A percentile compares a stretch with the other conserved stretches of the same genome.
phyloP scores from a whole-genome alignment of 2,888 invertebrate genomes.

The Zeuzera pyrina region DNA sequence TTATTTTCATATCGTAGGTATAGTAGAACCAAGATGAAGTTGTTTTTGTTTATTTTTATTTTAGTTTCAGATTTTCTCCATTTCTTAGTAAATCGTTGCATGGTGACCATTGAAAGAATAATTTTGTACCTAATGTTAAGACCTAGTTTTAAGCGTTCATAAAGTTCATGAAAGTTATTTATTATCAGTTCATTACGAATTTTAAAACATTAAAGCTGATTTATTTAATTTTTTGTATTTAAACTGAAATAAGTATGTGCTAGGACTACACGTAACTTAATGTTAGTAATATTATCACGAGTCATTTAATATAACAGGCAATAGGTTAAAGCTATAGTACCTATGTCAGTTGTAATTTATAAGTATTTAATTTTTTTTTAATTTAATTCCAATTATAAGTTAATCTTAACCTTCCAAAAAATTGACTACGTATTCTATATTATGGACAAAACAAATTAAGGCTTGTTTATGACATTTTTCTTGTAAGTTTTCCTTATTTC shows the following conservation, averaged over 20 bases:
- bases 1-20: conserved; percentile 33
- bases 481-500: conserved; percentile 70
- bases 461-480: conserved; percentile 69
- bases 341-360: conserved; percentile 69
- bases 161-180: conserved; percentile 70
- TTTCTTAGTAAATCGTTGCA: conserved; percentile 51
- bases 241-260: conserved; percentile 53
- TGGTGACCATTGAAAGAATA: conserved; percentile 62
- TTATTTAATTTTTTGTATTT: conserved; percentile 72
- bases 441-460: conserved; percentile 62
- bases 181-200: conserved; percentile 71
- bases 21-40: conserved; percentile 51
- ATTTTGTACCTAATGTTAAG: conserved; percentile 70
- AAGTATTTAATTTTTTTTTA: conserved; percentile 71
- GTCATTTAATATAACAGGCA: conserved; percentile 70
- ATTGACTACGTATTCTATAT: conserved; percentile 52
- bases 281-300: conserved; percentile 66
- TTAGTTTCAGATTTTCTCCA: conserved; percentile 62
- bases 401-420: conserved; percentile 56
- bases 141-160: conserved; percentile 65
- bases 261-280: conserved; percentile 60
- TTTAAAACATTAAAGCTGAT: conserved; percentile 67
- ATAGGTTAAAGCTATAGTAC: conserved; percentile 64
- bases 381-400: conserved; percentile 68
- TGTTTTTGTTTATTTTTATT: conserved; percentile 35